Evolutionary conservation across 2,797 vertebrate genomes (phyloP), one percentile per base, ranked within the genome.

Genomic region (Sardinella longiceps): DNA sequence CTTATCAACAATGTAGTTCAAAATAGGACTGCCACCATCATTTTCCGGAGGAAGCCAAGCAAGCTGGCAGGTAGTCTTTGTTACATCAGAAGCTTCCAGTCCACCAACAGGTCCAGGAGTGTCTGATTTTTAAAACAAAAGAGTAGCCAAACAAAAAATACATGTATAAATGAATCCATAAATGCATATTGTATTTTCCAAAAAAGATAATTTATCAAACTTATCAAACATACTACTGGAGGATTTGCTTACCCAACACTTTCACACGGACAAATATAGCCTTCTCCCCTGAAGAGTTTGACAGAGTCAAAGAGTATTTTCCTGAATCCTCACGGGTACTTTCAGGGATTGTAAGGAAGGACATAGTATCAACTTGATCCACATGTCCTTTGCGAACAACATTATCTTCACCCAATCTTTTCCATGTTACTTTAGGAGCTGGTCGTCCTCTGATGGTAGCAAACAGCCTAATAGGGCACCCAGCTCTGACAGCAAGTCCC

Each of bases 271-370:
- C 98, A 84, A 95, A 99, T 48, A 99, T 95, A 15, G 98, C 97
- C 88, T 99, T 99, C 95, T 99, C 98, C 94, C 98, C 98, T 70
- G 97, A 97, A 56, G 95, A 92, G 88, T 98, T 99, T 85, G 97
- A 97, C 84, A 99, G 94, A 0, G 96, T 97, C 90, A 99, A 90
- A 3, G 96, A 97, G 86, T 99, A 99, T 96, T 91, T 98, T 89
- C 98, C 98, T 30, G 98, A 99, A 90, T 99, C 98, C 83, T 99
- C 98, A 89, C 98, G 97, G 87, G 98, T 99, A 90, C 97, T 98
- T 92, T 99, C 95, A 0, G 98, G 97, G 90, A 99, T 99, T 83
- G 98, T 97, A 86, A 99, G 95, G 95, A 99, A 99, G 85, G 97
- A 96, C 98, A 99, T 99, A 20, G 97, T 97, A 90, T 99, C 98